A percentile compares a stretch with the other conserved stretches of the same genome.
Conservation (phyloP, 2,888 invertebrate genomes). For the Oeneis ivallda region DNA sequence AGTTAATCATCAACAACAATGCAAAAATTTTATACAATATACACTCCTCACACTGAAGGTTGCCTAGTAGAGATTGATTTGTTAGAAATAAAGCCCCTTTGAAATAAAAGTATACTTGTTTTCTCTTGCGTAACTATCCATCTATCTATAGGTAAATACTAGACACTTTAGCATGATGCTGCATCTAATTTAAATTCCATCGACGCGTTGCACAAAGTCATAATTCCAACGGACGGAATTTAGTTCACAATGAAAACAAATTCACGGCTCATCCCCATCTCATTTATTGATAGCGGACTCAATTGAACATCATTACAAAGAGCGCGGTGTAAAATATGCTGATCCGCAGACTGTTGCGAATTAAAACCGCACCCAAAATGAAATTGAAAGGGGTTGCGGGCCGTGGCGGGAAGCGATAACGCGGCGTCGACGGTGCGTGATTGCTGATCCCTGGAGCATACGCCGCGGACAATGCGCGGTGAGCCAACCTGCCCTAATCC, state of each 20-base stretch:
- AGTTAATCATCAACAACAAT: no score
- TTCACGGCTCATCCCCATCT: constrained; percentile 52
- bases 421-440: constrained; percentile 57
- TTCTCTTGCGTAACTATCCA: no score
- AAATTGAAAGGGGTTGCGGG: constrained; percentile 65
- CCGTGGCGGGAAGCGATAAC: constrained; percentile 68
- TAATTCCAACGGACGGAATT: not conserved
- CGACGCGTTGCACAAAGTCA: not conserved
- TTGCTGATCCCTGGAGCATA: constrained; percentile 54
- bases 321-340: constrained; percentile 68
- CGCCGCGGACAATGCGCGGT: constrained; percentile 58
- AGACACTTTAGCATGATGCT: not conserved
- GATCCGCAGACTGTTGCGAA: constrained; percentile 70
- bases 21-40: no score
- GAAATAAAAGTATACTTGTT: no score
- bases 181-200: not conserved
- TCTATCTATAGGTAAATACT: no score
- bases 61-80: no score
- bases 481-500: constrained; percentile 68
- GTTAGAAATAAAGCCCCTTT: no score
- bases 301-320: constrained; percentile 63
- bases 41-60: no score
- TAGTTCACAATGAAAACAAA: constrained; percentile 33
- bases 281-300: constrained; percentile 63
- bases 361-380: constrained; percentile 64